A percentile compares a stretch with the other conserved stretches of the same genome.
Evolutionary conservation across 2,797 vertebrate genomes (phyloP).

Genomic region (Odontamblyopus lacepedii): DNA sequence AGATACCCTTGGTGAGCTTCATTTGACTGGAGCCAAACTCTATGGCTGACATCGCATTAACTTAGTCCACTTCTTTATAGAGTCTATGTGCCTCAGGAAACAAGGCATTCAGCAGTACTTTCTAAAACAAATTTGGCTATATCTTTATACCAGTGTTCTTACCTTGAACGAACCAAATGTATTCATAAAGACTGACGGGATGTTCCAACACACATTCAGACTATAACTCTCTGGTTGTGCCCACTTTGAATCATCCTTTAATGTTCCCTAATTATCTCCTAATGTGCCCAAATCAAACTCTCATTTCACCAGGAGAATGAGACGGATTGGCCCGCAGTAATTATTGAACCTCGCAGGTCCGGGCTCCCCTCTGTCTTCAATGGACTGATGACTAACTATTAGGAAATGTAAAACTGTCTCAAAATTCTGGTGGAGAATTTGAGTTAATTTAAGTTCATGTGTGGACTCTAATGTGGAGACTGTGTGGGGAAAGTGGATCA

Average conservation of each 20-base stretch:
- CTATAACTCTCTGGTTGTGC: neutral
- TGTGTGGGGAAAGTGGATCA: neutral
- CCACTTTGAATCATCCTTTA: slow-evolving; percentile 9
- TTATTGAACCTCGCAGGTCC: slow-evolving; percentile 4
- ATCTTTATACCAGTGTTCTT: neutral
- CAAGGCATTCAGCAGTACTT: neutral
- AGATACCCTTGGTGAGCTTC: no score
- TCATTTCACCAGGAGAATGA: neutral
- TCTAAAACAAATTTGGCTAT: neutral
- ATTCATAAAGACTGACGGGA: slow-evolving; percentile 4
- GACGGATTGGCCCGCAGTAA: slow-evolving; percentile 1
- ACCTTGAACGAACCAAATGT: neutral
- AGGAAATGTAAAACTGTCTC: neutral
- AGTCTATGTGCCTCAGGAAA: no score
- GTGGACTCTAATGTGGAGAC: neutral
- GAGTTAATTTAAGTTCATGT: slow-evolving; percentile 2
- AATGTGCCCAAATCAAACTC: slow-evolving; percentile 14
- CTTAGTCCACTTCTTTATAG: no score
- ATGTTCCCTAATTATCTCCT: slow-evolving; percentile 16
- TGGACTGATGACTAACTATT: neutral
- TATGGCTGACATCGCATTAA: no score
- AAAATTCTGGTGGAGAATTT: neutral
- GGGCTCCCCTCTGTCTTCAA: neutral
- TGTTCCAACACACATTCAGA: neutral
- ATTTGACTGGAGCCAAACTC: no score